These are phyloP conservation scores for Gastrophryne carolinensis DNA, from an alignment of 2,797 vertebrate species.

Conservation along the genomic window DNA sequence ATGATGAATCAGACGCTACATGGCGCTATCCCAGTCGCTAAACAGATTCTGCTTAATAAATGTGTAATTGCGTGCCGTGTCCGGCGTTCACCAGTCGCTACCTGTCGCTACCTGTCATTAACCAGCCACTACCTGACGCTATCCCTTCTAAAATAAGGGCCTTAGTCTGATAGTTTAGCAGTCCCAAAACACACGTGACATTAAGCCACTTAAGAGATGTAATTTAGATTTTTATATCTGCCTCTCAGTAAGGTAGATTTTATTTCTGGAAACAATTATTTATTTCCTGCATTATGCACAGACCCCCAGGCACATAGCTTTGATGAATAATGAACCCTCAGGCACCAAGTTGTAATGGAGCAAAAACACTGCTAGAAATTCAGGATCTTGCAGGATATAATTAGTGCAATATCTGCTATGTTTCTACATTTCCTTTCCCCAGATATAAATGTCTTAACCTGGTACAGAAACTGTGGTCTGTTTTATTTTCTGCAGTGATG, in stretches of 20 bases:
- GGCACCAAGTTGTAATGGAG: constrained; percentile 16
- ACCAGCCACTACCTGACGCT: too few relatives aligned
- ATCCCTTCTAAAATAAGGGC: too few relatives aligned
- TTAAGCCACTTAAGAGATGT: background rate
- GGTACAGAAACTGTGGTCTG: background rate
- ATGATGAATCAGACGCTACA: too few relatives aligned
- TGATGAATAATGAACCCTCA: constrained; percentile 16
- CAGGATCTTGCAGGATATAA: background rate
- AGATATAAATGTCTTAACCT: background rate
- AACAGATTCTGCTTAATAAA: too few relatives aligned
- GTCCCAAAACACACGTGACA: constrained; percentile 5
- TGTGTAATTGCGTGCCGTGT: too few relatives aligned
- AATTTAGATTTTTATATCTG: constrained; percentile 17
- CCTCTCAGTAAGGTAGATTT: background rate
- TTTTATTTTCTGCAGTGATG: background rate
- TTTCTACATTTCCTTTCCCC: background rate
- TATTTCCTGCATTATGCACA: constrained; percentile 20
- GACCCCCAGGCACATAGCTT: constrained; percentile 2
- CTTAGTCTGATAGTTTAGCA: constrained; percentile 12
- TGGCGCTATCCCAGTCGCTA: too few relatives aligned
- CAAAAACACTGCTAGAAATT: background rate
- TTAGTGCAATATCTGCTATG: background rate
- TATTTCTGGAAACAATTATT: constrained; percentile 20
- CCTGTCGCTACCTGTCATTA: constrained; percentile 1
- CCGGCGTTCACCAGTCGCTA: too few relatives aligned